Percentiles rank a stretch among this genome's conserved stretches.
phyloP scores from a whole-genome alignment of 2,797 vertebrate species.

The Danio aesculapii region DNA sequence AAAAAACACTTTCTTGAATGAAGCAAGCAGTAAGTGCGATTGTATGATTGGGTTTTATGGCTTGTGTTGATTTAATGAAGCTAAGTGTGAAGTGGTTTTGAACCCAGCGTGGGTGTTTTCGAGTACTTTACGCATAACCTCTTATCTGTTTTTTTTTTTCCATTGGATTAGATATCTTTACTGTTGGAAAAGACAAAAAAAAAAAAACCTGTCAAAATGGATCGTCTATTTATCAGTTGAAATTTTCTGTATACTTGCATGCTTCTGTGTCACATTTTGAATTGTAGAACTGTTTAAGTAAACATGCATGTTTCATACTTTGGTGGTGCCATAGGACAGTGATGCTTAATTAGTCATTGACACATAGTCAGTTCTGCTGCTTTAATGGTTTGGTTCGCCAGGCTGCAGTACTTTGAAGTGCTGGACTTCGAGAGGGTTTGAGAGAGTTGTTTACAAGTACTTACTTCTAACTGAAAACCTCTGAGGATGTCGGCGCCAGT shows the following conservation, averaged over 20 bases:
- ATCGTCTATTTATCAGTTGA: neutral
- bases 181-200: constrained; percentile 26
- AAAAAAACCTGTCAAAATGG: neutral
- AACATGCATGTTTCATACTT: neutral
- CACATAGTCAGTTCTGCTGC: constrained; percentile 8
- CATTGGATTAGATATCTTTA: constrained; percentile 60
- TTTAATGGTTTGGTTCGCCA: constrained; percentile 32
- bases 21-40: constrained; percentile 63
- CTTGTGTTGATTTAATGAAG: constrained; percentile 27
- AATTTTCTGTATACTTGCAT: neutral
- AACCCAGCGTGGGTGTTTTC: constrained; percentile 59
- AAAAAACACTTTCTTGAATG: constrained; percentile 67
- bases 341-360: constrained; percentile 12
- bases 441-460: constrained; percentile 33
- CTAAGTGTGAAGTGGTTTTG: constrained; percentile 40
- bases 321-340: neutral
- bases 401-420: constrained; percentile 15
- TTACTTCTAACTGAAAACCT: constrained; percentile 4
- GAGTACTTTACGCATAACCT: constrained; percentile 36
- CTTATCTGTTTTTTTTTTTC: constrained; percentile 60
- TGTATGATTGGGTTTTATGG: constrained; percentile 49
- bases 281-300: neutral
- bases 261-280: neutral
- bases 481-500: too few relatives aligned
- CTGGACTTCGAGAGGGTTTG: constrained; percentile 15